Evolutionary conservation across 1,140 invertebrate species (phyloP), one percentile per base, ranked within the genome.

Genomic region (Battus philenor): DNA sequence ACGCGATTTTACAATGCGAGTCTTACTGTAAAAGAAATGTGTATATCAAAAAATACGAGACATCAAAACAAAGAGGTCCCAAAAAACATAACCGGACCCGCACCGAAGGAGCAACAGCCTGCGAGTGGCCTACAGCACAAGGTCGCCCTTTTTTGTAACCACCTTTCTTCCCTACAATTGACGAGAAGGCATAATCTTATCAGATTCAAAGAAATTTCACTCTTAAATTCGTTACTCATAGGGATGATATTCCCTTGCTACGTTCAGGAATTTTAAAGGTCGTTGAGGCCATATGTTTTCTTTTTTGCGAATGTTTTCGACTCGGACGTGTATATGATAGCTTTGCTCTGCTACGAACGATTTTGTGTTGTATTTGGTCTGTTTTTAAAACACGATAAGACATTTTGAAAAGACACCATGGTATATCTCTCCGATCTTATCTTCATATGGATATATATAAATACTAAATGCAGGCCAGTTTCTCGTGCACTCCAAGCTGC

Each of bases 101-200:
- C 52, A 44, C 50, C 54, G 31, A 39, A 41, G 52, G 54, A 59
- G 59, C 67, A 77, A 76, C 55, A 76, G 61, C 75, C 78, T 71
- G 63, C 55, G 63, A 60, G 63, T 71, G 78, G 78, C 78, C 78
- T 82, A 77, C 72, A 75, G 59, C 73, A 67, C 78, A 82, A 82
- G 78, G 78, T 69, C 78, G 78, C 69, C 63, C 46, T 61, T 68
- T 64, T 46, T 32, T 32, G 18, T 26, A 33, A 66, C 53, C 55
- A 67, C 72, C 71, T 78, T 78, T 78, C 71, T 72, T 72, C 64
- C 54, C 49, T 45, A 9, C 47, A 46, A 47, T 9, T 30, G n/a
- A 34, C 32, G 9, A 45, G 73, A 70, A 43, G 54, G 53, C 66
- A 5, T 52, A n/a, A 67, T 59, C 11, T 46, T 15, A 7, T 11